These are phyloP conservation scores for Mythimna vitellina DNA, from an alignment of 2,888 invertebrate species.

Conservation along the genomic window DNA sequence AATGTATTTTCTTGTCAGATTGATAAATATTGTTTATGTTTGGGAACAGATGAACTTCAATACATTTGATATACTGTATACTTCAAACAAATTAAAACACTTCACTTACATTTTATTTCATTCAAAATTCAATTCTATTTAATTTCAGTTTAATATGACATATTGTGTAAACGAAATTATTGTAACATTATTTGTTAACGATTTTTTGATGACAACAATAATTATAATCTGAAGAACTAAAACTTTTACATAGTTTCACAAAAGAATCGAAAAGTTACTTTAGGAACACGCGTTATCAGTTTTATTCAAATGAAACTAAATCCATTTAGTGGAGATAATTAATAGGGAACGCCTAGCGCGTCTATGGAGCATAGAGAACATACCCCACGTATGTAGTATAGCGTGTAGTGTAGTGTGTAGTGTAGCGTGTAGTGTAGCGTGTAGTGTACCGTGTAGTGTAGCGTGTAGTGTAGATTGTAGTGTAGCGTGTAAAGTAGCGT, in stretches of 20 bases:
- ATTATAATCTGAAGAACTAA: neutral
- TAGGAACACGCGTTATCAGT: neutral
- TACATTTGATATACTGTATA: constrained; percentile 13
- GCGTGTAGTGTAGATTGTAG: neutral
- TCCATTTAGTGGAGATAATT: constrained; percentile 27
- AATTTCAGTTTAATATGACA: neutral
- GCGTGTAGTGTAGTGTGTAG: no score
- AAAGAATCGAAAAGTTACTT: neutral
- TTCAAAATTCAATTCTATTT: neutral
- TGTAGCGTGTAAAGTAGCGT: no score
- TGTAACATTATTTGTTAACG: constrained; percentile 2
- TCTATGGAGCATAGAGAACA: constrained; percentile 45
- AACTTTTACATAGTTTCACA: neutral
- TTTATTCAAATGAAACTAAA: constrained; percentile 24
- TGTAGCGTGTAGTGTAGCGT: no score
- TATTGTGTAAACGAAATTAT: neutral
- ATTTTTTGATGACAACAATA: neutral
- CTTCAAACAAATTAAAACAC: constrained; percentile 26
- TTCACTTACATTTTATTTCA: constrained; percentile 14
- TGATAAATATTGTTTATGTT: constrained; percentile 40
- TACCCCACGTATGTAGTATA: no score
- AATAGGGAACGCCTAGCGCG: constrained; percentile 22
- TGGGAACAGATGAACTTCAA: constrained; percentile 28
- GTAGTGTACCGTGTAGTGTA: no score
- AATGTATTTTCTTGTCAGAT: constrained; percentile 38